Evolutionary conservation across 2,888 invertebrate genomes (phyloP).

Genomic region (Hirtodrosophila trivittata): DNA sequence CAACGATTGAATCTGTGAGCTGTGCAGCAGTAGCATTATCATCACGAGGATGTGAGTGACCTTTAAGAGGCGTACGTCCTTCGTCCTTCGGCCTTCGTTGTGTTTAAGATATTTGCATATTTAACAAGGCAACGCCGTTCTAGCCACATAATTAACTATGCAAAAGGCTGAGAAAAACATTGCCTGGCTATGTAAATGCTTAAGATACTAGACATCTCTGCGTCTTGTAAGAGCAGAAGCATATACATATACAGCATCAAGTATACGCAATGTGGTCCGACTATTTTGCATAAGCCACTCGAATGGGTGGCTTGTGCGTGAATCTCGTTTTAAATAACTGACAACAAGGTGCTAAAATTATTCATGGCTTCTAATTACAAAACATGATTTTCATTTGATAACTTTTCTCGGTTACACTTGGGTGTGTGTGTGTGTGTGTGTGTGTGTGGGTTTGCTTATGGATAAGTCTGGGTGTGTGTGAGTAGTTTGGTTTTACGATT

Average conservation of each 20-base stretch:
- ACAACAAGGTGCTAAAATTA: slow-evolving; percentile 78
- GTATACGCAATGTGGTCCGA: slow-evolving; percentile 65
- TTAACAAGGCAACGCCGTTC: slow-evolving; percentile 69
- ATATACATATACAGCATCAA: slow-evolving; percentile 17
- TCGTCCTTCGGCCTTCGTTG: slow-evolving; percentile 30
- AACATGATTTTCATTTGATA: slow-evolving; percentile 77
- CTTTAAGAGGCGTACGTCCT: slow-evolving; percentile 44
- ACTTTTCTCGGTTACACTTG: slow-evolving; percentile 37
- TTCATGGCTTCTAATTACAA: slow-evolving; percentile 79
- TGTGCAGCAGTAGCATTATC: neutral
- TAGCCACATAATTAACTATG: slow-evolving; percentile 78
- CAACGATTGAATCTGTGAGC: slow-evolving; percentile 14
- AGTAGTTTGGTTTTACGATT: slow-evolving; percentile 7
- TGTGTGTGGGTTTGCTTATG: slow-evolving; percentile 7
- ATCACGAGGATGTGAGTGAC: slow-evolving; percentile 61
- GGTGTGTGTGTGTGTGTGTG: slow-evolving; percentile 12
- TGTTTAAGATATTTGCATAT: slow-evolving; percentile 67
- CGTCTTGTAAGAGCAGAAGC: no score
- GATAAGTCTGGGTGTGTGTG: no score
- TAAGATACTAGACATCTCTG: slow-evolving; percentile 15
- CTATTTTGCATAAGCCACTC: slow-evolving; percentile 77
- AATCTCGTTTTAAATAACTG: slow-evolving; percentile 58
- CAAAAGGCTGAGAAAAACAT: slow-evolving; percentile 63
- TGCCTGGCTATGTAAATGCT: slow-evolving; percentile 56
- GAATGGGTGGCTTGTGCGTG: slow-evolving; percentile 27